These are phyloP conservation scores for Mamestra brassicae DNA, from an alignment of 2,888 invertebrate genomes.

Conservation along the genomic window DNA sequence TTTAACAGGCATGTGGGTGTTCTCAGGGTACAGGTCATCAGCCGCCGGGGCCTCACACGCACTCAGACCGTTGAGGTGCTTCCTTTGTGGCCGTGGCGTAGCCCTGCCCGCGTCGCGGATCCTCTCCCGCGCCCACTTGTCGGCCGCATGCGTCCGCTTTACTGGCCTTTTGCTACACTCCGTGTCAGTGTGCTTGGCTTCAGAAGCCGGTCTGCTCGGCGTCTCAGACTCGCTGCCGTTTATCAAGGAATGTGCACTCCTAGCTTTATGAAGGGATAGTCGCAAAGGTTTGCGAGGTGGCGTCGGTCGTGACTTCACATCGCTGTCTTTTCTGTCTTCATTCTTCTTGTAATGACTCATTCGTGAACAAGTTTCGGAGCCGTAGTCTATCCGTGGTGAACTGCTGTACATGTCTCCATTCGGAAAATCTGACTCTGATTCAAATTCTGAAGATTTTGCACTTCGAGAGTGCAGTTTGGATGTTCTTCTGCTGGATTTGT, in stretches of 20 bases:
- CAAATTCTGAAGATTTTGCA: constrained; percentile 94
- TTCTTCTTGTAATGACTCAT: constrained; percentile 85
- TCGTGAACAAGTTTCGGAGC: constrained; percentile 89
- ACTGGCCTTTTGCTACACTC: constrained; percentile 90
- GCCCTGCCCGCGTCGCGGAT: constrained; percentile 78
- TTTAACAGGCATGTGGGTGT: constrained; percentile 72
- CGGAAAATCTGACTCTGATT: constrained; percentile 92
- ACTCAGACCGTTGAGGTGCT: constrained; percentile 75
- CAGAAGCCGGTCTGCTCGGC: constrained; percentile 79
- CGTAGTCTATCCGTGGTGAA: constrained; percentile 89
- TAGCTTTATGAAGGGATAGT: constrained; percentile 95
- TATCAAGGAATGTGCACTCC: constrained; percentile 94
- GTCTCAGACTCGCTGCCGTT: constrained; percentile 87
- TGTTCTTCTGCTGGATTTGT: constrained; percentile 88
- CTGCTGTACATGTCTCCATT: constrained; percentile 85
- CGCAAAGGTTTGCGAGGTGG: constrained; percentile 97
- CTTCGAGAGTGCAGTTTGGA: constrained; percentile 91
- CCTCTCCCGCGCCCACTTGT: constrained; percentile 78
- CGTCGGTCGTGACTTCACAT: constrained; percentile 92
- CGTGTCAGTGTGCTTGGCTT: constrained; percentile 68
- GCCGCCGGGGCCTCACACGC: constrained; percentile 82
- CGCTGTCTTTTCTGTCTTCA: constrained; percentile 80
- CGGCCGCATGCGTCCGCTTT: constrained; percentile 90
- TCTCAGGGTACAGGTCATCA: constrained; percentile 84
- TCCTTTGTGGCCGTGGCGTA: constrained; percentile 83